phyloP scores from a whole-genome alignment of 2,797 vertebrate species.

The Sarcophilus harrisii region DNA sequence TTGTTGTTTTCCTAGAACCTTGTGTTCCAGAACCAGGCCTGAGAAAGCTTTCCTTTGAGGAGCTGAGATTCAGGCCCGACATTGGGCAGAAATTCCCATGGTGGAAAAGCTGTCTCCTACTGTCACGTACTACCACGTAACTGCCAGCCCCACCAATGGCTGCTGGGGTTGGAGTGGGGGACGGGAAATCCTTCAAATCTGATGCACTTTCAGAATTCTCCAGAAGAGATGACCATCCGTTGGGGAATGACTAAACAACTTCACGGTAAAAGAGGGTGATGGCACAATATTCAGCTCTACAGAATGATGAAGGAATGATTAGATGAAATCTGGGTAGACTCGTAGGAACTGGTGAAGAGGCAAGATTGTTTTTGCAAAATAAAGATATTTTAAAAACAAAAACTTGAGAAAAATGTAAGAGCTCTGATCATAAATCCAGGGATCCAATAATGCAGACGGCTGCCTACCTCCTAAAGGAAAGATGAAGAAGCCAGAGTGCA shows the following conservation, averaged over 20 bases:
- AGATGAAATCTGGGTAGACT: not conserved
- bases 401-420: not conserved
- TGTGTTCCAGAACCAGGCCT: not conserved
- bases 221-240: not conserved
- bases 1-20: not conserved
- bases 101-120: not conserved
- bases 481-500: not conserved
- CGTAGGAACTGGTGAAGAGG: not conserved
- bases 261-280: not conserved
- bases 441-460: not conserved
- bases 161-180: not conserved
- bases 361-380: not conserved
- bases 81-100: not conserved
- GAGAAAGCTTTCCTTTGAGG: not conserved
- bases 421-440: not conserved
- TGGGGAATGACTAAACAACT: not conserved
- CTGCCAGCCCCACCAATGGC: not conserved
- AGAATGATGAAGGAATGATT: not conserved
- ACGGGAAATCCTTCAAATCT: not conserved
- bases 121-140: not conserved
- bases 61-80: not conserved
- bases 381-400: not conserved
- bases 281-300: not conserved
- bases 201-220: not conserved
- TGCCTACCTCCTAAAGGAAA: not conserved